Evolutionary conservation across 1,140 invertebrate genomes (phyloP).

Genomic region (Bombus cullumanus): DNA sequence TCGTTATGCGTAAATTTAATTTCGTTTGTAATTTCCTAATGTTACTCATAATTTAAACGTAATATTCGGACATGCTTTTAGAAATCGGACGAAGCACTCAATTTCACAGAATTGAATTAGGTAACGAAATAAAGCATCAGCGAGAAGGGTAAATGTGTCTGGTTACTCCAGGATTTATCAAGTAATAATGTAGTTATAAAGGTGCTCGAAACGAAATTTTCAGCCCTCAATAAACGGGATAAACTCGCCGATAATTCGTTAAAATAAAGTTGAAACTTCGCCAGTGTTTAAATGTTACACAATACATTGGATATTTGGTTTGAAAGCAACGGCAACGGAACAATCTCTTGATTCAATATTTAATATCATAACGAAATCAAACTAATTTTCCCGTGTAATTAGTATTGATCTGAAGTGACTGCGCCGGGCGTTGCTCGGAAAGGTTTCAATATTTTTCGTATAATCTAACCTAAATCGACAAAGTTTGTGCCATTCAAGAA

Average conservation of each 20-base stretch:
- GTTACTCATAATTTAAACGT: not conserved
- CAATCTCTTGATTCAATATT: slow-evolving; percentile 23
- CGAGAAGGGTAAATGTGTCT: not conserved
- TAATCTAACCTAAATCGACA: slow-evolving; percentile 25
- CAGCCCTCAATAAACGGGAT: not conserved
- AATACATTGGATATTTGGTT: slow-evolving; percentile 8
- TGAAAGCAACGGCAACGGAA: not conserved
- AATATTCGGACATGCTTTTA: not conserved
- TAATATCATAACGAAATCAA: slow-evolving; percentile 4
- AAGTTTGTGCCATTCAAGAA: not conserved
- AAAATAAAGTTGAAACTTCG: not conserved
- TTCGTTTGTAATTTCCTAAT: not conserved
- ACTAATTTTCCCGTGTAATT: slow-evolving; percentile 37
- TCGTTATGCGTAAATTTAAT: not conserved
- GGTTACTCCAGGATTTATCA: not conserved
- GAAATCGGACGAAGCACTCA: no score
- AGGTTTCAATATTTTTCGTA: not conserved
- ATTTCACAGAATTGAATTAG: not conserved
- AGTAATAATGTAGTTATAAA: slow-evolving; percentile 2
- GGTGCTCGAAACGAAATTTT: not conserved
- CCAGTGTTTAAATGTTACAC: not conserved
- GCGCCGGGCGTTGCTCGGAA: not conserved
- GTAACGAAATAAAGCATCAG: not conserved
- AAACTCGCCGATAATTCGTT: slow-evolving; percentile 16
- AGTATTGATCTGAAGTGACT: slow-evolving; percentile 4